Conservation (phyloP, 92 coral and sea anemone species). For the Meandrina meandrites region DNA sequence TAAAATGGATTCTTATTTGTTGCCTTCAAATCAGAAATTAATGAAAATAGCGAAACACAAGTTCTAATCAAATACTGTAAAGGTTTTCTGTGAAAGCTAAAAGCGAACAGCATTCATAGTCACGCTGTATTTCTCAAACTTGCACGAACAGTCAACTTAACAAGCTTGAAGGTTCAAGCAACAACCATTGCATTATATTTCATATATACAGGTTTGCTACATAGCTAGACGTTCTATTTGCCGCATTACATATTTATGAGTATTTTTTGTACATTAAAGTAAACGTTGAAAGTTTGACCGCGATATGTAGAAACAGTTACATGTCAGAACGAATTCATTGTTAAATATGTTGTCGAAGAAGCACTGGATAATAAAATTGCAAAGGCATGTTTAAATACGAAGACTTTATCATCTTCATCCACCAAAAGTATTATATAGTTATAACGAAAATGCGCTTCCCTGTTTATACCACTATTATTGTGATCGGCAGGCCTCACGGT, state of each 20-base stretch:
- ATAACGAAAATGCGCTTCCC: neutral
- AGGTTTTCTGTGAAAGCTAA: neutral
- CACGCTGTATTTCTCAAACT: neutral
- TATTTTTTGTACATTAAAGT: too few relatives aligned
- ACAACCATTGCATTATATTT: neutral
- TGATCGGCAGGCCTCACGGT: neutral
- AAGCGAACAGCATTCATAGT: neutral
- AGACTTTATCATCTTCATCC: neutral
- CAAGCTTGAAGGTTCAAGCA: neutral
- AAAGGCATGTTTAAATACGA: neutral
- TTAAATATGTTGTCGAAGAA: neutral
- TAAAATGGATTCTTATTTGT: too few relatives aligned
- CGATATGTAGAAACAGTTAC: neutral
- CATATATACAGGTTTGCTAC: neutral
- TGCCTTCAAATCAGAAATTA: too few relatives aligned
- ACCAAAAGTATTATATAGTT: neutral
- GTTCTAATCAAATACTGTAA: neutral
- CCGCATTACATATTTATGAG: neutral
- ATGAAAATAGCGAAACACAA: neutral
- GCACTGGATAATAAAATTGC: neutral
- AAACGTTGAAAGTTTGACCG: neutral
- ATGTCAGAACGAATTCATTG: neutral
- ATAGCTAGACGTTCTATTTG: neutral
- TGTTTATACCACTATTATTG: neutral
- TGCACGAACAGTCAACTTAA: neutral